Evolutionary conservation across 2,797 vertebrate genomes (phyloP).

Genomic region (Potorous gilbertii): DNA sequence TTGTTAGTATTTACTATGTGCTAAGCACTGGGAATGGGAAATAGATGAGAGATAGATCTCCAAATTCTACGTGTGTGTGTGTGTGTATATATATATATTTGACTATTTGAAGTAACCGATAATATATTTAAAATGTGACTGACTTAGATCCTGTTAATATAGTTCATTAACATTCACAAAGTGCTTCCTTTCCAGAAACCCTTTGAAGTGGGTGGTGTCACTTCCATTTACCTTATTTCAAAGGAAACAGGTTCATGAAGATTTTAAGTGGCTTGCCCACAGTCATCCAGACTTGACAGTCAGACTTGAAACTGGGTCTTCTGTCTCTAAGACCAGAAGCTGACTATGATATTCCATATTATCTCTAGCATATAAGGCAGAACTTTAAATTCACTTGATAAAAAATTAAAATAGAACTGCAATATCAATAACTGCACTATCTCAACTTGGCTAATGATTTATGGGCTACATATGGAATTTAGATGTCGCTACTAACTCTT

Average conservation of each 20-base stretch:
- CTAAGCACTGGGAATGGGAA: not conserved
- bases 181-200: not conserved
- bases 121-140: not conserved
- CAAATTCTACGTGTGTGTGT: too few relatives aligned
- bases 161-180: not conserved
- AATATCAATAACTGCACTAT: not conserved
- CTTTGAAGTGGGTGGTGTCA: not conserved
- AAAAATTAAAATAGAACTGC: not conserved
- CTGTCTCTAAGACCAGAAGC: not conserved
- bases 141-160: not conserved
- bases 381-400: not conserved
- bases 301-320: not conserved
- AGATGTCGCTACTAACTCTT: not conserved
- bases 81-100: too few relatives aligned
- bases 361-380: not conserved
- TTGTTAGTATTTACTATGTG: not conserved
- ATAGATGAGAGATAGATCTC: too few relatives aligned
- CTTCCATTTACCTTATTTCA: not conserved
- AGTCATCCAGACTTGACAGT: not conserved
- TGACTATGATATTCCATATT: not conserved
- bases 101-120: not conserved
- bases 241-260: not conserved
- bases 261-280: not conserved
- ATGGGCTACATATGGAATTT: not conserved
- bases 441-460: not conserved